These are phyloP conservation scores for Oreochromis mossambicus DNA, from an alignment of 2,797 vertebrate species.

Conservation along the genomic window DNA sequence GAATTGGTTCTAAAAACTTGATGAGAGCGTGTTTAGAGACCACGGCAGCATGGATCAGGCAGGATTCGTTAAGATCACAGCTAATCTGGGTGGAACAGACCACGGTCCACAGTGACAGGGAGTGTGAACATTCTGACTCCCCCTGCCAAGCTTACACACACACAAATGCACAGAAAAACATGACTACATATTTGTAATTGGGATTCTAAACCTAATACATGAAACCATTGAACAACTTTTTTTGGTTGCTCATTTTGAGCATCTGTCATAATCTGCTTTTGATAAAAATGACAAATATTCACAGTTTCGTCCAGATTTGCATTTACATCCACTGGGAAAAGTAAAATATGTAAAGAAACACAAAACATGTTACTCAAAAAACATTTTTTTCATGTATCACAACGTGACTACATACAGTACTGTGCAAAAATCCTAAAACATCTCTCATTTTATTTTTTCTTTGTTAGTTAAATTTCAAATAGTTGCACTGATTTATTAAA, in stretches of 20 bases:
- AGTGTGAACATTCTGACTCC: neutral
- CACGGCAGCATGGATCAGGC: conserved; percentile 38
- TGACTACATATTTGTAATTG: neutral
- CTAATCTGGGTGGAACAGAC: conserved; percentile 60
- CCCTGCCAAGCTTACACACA: neutral
- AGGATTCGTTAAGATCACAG: conserved; percentile 51
- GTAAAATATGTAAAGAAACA: neutral
- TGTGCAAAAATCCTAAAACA: neutral
- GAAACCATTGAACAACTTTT: neutral
- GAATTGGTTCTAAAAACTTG: conserved; percentile 33
- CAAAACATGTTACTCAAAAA: neutral
- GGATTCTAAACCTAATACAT: neutral
- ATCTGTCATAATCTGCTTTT: neutral
- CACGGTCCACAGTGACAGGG: neutral
- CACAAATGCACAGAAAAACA: neutral
- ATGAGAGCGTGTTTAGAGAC: conserved; percentile 31
- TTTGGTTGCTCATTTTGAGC: neutral
- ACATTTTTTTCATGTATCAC: neutral
- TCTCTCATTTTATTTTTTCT: neutral
- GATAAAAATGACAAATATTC: neutral
- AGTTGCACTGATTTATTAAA: neutral
- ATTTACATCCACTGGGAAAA: neutral
- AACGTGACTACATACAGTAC: neutral
- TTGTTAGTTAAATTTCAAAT: neutral
- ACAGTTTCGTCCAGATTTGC: neutral